A percentile compares a stretch with the other conserved stretches of the same genome.
Conservation (phyloP, 2,113 vertebrate species). For the Alouatta palliata region DNA sequence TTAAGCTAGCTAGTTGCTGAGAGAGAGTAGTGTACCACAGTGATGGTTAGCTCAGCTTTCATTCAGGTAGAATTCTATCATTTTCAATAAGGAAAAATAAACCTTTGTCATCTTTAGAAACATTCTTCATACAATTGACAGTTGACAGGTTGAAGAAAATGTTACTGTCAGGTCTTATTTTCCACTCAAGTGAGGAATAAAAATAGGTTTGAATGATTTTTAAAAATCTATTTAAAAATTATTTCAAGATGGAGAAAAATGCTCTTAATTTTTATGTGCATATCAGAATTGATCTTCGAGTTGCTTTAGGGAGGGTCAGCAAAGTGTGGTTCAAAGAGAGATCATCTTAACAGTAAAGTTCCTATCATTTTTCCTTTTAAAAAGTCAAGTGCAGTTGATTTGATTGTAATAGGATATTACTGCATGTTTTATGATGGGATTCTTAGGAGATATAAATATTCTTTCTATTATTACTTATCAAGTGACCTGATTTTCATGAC, state of each 20-base stretch:
- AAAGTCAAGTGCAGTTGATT: conserved; percentile 64
- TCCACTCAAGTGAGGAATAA: conserved; percentile 71
- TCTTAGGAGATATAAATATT: background rate
- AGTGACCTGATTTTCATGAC: background rate
- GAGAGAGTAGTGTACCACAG: background rate
- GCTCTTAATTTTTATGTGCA: conserved; percentile 53
- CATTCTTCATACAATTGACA: conserved; percentile 67
- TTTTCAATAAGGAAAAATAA: conserved; percentile 72
- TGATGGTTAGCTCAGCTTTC: conserved; percentile 39
- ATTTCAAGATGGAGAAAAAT: conserved; percentile 53
- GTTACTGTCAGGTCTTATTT: conserved; percentile 72
- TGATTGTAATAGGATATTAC: conserved; percentile 54
- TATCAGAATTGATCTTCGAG: conserved; percentile 46
- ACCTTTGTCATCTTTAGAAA: conserved; percentile 52
- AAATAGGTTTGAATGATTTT: conserved; percentile 58
- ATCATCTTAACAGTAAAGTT: conserved; percentile 51
- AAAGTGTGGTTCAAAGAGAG: conserved; percentile 67
- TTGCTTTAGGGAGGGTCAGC: conserved; percentile 62
- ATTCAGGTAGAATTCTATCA: conserved; percentile 7
- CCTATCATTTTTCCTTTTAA: conserved; percentile 49
- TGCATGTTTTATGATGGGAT: conserved; percentile 30
- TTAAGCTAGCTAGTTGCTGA: conserved; percentile 56
- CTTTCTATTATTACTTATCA: background rate
- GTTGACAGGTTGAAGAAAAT: conserved; percentile 74
- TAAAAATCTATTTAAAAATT: conserved; percentile 59